A percentile compares a stretch with the other conserved stretches of the same genome.
Conservation (phyloP, 2,113 vertebrate species). For the Microcebus lehilahytsara region DNA sequence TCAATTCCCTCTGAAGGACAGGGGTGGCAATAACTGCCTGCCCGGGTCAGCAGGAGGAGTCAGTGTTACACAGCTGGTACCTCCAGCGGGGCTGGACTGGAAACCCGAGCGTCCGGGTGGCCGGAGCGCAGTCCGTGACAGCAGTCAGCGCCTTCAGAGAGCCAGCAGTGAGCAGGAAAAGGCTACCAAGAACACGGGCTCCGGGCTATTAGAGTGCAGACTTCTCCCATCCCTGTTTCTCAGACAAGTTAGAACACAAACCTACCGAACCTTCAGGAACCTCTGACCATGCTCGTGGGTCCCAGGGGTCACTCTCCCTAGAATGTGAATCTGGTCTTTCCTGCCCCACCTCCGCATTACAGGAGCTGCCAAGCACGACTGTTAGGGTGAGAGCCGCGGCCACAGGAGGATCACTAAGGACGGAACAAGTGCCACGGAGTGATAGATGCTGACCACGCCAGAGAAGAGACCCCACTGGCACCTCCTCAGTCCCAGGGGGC, state of each 20-base stretch:
- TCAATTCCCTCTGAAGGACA: not conserved
- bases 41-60: not conserved
- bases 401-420: not conserved
- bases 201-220: not conserved
- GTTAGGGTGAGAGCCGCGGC: not conserved
- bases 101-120: not conserved
- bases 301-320: not conserved
- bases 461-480: too few species aligned
- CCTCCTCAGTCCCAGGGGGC: not conserved
- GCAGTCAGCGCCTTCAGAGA: not conserved
- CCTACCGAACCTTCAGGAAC: not conserved
- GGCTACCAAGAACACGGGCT: not conserved
- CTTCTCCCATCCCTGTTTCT: not conserved
- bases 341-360: not conserved
- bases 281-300: not conserved
- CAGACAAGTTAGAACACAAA: not conserved
- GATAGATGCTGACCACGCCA: not conserved
- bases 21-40: not conserved
- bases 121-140: accelerated
- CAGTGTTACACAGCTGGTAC: too few species aligned
- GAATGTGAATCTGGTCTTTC: not conserved
- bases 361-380: not conserved
- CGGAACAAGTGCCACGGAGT: not conserved
- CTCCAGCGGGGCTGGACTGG: accelerated
- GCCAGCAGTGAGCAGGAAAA: not conserved